Evolutionary conservation across 2,888 invertebrate species (phyloP).

Genomic region (Chloroclysta siterata): DNA sequence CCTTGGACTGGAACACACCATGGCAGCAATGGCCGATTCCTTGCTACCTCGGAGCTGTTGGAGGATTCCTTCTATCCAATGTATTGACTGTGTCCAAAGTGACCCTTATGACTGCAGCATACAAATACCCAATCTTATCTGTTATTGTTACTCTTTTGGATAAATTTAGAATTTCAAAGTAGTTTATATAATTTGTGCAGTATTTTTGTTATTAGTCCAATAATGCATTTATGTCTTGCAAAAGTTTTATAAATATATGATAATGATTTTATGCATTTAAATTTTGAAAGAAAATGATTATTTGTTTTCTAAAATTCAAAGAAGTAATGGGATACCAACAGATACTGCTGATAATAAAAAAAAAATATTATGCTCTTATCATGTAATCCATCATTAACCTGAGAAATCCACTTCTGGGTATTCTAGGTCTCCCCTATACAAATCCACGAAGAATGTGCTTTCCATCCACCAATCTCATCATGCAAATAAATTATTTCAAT

Average conservation of each 20-base stretch:
- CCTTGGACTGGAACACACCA: conserved; percentile 95
- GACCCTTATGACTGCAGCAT: conserved; percentile 62
- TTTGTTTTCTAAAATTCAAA: neutral
- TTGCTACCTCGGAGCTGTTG: conserved; percentile 88
- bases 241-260: neutral
- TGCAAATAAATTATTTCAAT: too few relatives aligned
- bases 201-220: conserved; percentile 27
- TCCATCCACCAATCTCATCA: too few relatives aligned
- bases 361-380: too few relatives aligned
- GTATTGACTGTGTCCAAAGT: conserved; percentile 80
- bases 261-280: neutral
- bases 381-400: too few relatives aligned
- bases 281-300: neutral
- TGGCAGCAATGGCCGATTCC: conserved; percentile 94
- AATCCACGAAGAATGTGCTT: too few relatives aligned
- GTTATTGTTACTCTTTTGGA: conserved; percentile 63
- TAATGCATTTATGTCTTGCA: conserved; percentile 23
- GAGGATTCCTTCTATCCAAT: conserved; percentile 86
- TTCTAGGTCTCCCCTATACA: too few relatives aligned
- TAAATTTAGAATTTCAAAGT: conserved; percentile 61
- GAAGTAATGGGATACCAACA: too few relatives aligned
- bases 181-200: conserved; percentile 28
- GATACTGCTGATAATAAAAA: too few relatives aligned
- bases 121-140: conserved; percentile 68
- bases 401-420: too few relatives aligned